A percentile compares a stretch with the other conserved stretches of the same genome.
Conservation (phyloP, 2,797 vertebrate genomes). For the Sphenopsis melanotis region DNA sequence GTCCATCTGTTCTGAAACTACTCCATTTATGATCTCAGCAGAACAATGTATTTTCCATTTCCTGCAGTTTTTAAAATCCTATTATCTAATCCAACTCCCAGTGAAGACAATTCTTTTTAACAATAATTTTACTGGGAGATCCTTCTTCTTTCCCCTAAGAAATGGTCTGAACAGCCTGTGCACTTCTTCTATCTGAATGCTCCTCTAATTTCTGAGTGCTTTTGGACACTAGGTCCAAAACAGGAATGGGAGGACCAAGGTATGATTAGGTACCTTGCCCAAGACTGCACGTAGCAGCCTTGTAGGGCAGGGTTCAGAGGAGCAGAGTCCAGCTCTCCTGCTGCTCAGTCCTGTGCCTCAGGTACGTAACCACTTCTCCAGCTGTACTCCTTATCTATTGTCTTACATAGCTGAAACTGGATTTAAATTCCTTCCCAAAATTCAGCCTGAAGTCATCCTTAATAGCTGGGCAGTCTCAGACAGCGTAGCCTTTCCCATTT, state of each 20-base stretch:
- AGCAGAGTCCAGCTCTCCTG: not conserved
- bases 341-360: not conserved
- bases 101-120: not conserved
- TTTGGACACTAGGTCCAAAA: not conserved
- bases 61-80: not conserved
- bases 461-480: not conserved
- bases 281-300: not conserved
- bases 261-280: not conserved
- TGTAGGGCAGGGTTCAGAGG: not conserved
- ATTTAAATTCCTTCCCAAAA: not conserved
- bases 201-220: not conserved
- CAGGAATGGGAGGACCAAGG: not conserved
- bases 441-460: not conserved
- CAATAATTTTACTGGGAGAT: not conserved
- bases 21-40: conserved; percentile 51
- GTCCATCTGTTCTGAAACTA: conserved; percentile 13
- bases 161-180: not conserved
- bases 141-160: not conserved
- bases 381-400: not conserved
- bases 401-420: not conserved
- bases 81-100: conserved; percentile 10
- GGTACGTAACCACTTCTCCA: rapidly evolving
- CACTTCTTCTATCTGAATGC: not conserved
- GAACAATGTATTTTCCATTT: conserved; percentile 48
- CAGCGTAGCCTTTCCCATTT: not conserved